Evolutionary conservation across 2,113 vertebrate species (phyloP), one percentile per base, ranked within the genome.

Genomic region (Sarotherodon lohbergeri): DNA sequence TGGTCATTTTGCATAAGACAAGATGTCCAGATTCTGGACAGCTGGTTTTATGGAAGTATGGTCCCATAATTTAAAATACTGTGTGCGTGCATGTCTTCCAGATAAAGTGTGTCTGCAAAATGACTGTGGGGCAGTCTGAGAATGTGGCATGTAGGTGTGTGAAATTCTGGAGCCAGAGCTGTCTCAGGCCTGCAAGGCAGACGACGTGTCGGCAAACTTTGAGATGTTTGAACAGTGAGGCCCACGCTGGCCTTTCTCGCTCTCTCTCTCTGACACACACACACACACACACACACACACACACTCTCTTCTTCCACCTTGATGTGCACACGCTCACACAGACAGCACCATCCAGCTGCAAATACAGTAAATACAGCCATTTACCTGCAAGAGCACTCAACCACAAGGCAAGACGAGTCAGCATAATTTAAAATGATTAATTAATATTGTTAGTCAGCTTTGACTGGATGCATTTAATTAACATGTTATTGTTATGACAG

Each of bases 71-170:
- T 24, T 85, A 55, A 80, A 57, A 66, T 39, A 36, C n/a, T 43
- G 27, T 71, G 2, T 83, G 86, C 68, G 16, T 85, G 80, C 27
- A 13, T 85, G 34, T 80, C 48, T 80, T 55, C 55, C 68, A 54
- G 39, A 79, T 81, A 55, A 43, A 85, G 86, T 89, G 84, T 81
- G 82, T 85, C 57, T 88, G 66, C 24, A 48, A 84, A 84, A 86
- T 83, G 71, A 88, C 86, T 83, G 89, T 96, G 92, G 93, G 92
- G 82, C 82, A 22, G 93, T 95, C 90, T 94, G 94, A 97, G 96
- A 97, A 97, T 97, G 95, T 97, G 88, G 91, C 96, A 93, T 90
- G 91, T 95, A 92, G 54, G 12, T 93, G 95, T 95, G 93, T 93
- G 95, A 93, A 95, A 94, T 95, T 80, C 94, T 93, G 90, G 89